These are phyloP conservation scores for Passer domesticus DNA, from an alignment of 2,113 vertebrate genomes.

Conservation along the genomic window DNA sequence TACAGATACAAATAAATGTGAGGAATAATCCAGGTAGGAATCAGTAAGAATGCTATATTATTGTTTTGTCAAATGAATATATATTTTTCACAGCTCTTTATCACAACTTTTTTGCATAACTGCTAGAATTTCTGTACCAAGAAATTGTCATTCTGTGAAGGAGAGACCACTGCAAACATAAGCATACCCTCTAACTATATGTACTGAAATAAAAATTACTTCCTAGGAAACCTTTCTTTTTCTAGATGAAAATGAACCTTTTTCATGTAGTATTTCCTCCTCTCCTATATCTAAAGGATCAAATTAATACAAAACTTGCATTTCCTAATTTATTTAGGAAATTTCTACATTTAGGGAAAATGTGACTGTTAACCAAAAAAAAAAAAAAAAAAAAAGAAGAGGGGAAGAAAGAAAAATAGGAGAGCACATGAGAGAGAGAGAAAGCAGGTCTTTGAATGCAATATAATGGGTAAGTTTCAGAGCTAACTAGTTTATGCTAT, in stretches of 20 bases:
- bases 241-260: neutral
- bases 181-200: neutral
- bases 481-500: neutral
- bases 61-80: neutral
- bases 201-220: neutral
- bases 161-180: neutral
- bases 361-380: neutral
- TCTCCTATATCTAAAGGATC: neutral
- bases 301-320: neutral
- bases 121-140: neutral
- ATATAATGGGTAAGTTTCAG: neutral
- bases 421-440: neutral
- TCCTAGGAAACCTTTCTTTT: neutral
- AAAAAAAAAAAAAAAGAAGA: neutral
- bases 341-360: neutral
- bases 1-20: neutral
- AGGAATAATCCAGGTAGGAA: neutral
- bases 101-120: neutral
- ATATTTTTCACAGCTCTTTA: neutral
- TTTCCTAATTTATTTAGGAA: neutral
- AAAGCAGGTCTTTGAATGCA: neutral
- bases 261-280: accelerated
- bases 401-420: neutral
- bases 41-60: neutral
- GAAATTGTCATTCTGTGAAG: neutral